phyloP scores from a whole-genome alignment of 2,888 invertebrate species.

The Meta bourneti region DNA sequence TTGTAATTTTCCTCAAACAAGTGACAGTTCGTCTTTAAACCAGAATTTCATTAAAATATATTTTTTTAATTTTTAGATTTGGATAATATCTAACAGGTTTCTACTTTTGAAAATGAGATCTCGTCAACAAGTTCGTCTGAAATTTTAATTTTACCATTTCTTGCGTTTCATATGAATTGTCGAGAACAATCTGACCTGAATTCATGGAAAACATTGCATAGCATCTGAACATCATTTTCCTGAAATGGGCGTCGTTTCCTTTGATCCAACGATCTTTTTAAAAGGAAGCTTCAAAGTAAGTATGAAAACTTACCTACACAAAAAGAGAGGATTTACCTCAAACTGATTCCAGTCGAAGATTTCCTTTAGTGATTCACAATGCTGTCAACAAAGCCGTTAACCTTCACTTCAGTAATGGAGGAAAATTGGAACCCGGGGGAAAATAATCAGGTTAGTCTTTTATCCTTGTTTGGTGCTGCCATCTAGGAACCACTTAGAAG shows the following conservation, averaged over 20 bases:
- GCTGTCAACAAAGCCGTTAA: not conserved
- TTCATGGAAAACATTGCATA: not conserved
- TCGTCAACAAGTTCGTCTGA: too few species aligned
- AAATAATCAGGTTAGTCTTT: conserved; percentile 8
- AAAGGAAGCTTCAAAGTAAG: not conserved
- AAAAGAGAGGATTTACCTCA: not conserved
- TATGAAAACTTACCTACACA: not conserved
- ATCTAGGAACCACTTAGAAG: not conserved
- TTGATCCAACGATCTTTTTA: not conserved
- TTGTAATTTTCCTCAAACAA: too few species aligned
- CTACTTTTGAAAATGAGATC: too few species aligned
- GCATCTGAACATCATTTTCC: not conserved
- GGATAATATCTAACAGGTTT: too few species aligned
- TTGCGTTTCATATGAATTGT: too few species aligned
- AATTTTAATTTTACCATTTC: too few species aligned
- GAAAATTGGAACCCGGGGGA: not conserved
- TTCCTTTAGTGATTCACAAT: not conserved
- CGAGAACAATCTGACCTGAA: too few species aligned
- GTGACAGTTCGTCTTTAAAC: too few species aligned
- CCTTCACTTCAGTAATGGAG: conserved; percentile 18
- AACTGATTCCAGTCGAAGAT: not conserved
- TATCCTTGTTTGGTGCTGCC: conserved; percentile 14
- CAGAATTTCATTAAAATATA: too few species aligned
- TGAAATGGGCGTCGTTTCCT: not conserved
- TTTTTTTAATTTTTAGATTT: too few species aligned